Evolutionary conservation across 2,113 vertebrate species (phyloP), one percentile per base, ranked within the genome.

Genomic region (Macquaria ambigua): DNA sequence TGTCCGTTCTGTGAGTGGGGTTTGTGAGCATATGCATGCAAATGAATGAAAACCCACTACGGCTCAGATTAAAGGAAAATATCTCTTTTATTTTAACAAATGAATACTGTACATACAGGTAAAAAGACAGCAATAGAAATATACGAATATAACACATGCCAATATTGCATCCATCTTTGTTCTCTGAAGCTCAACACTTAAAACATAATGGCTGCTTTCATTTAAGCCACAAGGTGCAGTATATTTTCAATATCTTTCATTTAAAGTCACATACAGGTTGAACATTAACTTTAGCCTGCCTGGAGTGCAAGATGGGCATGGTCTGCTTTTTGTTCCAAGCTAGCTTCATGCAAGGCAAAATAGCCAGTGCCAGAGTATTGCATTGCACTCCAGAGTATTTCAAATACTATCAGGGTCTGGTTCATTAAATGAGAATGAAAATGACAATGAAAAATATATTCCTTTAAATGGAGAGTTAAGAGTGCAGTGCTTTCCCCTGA

Each of bases 51-150:
- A 92, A 85, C 39, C 74, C 77, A 58, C 72, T 68, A 20, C 75
- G 77, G 77, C 71, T 88, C 79, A 59, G 69, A 37, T 86, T 84
- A 91, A 78, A 92, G 89, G 79, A 93, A 94, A 94, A 94, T 93
- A 92, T 87, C 55, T 92, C 64, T 90, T 93, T 95, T 91, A 91
- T 94, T 94, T 87, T 69, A 86, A 91, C 74, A 92, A 85, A 58
- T 80, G 68, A 91, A 92, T 83, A 91, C 88, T 92, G 90, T 89
- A 94, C 90, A 92, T 80, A 88, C 90, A 93, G 73, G 88, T 94
- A 91, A 90, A 95, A 93, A 95, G 87, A 81, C 68, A 93, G 83
- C 83, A 91, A 87, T 88, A 92, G 79, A 93, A 93, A 91, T 82
- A 83, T 89, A 88, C 37, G 55, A 83, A 89, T 82, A 82, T 72